Evolutionary conservation across 2,888 invertebrate genomes (phyloP).

Genomic region (Drosophila recens): DNA sequence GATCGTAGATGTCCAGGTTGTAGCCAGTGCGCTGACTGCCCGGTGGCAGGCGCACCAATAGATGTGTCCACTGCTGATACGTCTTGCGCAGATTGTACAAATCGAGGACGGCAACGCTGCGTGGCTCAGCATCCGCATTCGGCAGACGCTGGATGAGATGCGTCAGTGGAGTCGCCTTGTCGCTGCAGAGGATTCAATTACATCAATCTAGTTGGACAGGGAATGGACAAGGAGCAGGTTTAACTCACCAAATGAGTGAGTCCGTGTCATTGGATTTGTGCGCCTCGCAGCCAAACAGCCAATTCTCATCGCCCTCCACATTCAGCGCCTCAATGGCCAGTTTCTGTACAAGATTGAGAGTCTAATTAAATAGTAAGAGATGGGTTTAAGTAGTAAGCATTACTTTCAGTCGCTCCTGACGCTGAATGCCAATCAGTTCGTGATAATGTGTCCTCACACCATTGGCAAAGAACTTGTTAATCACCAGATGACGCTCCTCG

Average conservation of each 20-base stretch:
- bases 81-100: slow-evolving; percentile 87
- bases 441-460: slow-evolving; percentile 77
- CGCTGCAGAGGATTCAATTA: slow-evolving; percentile 36
- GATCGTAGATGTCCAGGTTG: slow-evolving; percentile 88
- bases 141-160: slow-evolving; percentile 87
- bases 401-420: slow-evolving; percentile 78
- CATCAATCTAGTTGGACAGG: neutral
- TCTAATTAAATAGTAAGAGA: too few relatives aligned
- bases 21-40: slow-evolving; percentile 85
- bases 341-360: slow-evolving; percentile 51
- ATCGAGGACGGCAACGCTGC: slow-evolving; percentile 87
- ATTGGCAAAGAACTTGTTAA: slow-evolving; percentile 76
- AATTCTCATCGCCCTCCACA: slow-evolving; percentile 88
- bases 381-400: too few relatives aligned
- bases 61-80: slow-evolving; percentile 88
- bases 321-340: slow-evolving; percentile 89
- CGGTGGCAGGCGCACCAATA: slow-evolving; percentile 89
- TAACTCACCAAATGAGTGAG: slow-evolving; percentile 44
- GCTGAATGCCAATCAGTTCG: slow-evolving; percentile 80
- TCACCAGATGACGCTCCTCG: slow-evolving; percentile 86
- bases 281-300: slow-evolving; percentile 92
- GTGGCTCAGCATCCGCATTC: slow-evolving; percentile 82
- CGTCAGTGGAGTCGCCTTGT: slow-evolving; percentile 87
- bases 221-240: neutral
- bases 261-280: slow-evolving; percentile 74